phyloP scores from a whole-genome alignment of 2,113 vertebrate genomes.

The Gymnorhina tibicen region DNA sequence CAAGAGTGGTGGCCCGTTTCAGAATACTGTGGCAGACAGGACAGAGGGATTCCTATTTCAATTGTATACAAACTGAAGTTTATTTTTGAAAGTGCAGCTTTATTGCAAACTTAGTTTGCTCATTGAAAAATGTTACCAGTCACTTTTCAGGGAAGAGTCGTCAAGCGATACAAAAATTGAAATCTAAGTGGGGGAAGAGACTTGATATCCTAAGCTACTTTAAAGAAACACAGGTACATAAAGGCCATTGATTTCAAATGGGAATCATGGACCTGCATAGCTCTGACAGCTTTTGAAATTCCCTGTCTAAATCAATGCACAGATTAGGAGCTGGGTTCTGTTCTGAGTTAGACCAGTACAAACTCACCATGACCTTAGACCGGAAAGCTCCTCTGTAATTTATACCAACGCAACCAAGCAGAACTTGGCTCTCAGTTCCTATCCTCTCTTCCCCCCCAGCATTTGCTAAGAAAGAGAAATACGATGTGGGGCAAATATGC shows the following conservation, averaged over 20 bases:
- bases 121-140: slow-evolving; percentile 42
- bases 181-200: background rate
- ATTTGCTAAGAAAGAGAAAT: slow-evolving; percentile 9
- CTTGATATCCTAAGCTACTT: background rate
- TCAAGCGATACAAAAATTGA: background rate
- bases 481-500: background rate
- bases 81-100: slow-evolving; percentile 66
- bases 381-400: background rate
- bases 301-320: background rate
- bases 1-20: slow-evolving; percentile 62
- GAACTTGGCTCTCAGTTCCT: background rate
- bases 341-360: background rate
- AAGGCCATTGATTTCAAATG: background rate
- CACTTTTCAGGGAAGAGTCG: background rate
- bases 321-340: background rate
- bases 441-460: background rate
- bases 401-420: background rate
- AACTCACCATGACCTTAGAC: background rate
- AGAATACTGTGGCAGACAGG: slow-evolving; percentile 55
- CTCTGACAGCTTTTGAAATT: background rate
- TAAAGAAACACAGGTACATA: background rate
- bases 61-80: slow-evolving; percentile 59
- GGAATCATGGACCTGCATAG: background rate
- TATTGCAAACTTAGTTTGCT: slow-evolving; percentile 70
- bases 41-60: slow-evolving; percentile 63